phyloP scores from a whole-genome alignment of 2,113 vertebrate species.

The Loxodonta africana region DNA sequence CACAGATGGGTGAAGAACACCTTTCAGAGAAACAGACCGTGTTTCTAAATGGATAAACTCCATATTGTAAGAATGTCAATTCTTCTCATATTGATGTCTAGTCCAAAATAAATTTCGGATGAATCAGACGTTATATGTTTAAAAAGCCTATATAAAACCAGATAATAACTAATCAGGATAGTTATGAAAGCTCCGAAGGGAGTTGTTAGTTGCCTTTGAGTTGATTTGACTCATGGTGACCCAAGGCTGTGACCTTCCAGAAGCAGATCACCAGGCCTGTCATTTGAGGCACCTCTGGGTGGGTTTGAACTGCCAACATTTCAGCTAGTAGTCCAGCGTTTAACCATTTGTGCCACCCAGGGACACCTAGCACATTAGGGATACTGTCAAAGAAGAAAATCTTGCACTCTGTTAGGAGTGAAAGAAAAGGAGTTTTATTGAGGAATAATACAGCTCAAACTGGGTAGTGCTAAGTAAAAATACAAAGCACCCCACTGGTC shows the following conservation, averaged over 20 bases:
- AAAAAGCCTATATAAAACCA: neutral
- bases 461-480: neutral
- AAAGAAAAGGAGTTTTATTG: neutral
- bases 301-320: neutral
- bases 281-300: neutral
- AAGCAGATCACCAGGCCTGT: neutral
- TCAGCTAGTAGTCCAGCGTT: neutral
- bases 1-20: constrained; percentile 8
- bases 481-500: neutral
- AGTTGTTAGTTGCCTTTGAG: neutral
- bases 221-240: neutral
- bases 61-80: neutral
- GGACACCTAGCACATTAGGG: neutral
- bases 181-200: neutral
- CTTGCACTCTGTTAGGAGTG: neutral
- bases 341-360: neutral
- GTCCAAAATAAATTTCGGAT: neutral
- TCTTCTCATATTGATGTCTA: neutral
- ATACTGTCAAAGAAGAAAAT: neutral
- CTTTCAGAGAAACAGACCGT: neutral
- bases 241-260: neutral
- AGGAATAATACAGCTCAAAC: neutral
- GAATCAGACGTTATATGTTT: neutral
- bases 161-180: neutral
- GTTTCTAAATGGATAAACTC: neutral